These are phyloP conservation scores for Podocnemis expansa DNA, from an alignment of 2,113 vertebrate genomes.

Conservation along the genomic window DNA sequence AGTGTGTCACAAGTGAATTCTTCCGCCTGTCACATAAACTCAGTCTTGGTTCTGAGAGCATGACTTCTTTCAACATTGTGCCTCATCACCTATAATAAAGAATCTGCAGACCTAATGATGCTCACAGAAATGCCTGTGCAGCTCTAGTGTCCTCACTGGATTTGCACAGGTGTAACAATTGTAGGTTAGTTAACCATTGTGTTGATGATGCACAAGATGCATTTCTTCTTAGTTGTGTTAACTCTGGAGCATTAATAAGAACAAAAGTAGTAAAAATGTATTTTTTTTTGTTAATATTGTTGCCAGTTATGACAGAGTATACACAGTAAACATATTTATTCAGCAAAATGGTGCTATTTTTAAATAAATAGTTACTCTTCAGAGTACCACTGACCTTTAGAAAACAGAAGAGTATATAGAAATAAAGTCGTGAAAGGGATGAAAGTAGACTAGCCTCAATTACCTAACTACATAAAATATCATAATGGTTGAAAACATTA, in stretches of 20 bases:
- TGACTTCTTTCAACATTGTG: neutral
- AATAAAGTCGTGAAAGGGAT: neutral
- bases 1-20: neutral
- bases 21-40: neutral
- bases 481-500: neutral
- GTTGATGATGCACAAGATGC: neutral
- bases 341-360: neutral
- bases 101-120: neutral
- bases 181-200: neutral
- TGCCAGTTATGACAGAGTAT: neutral
- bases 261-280: neutral
- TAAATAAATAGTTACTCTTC: neutral
- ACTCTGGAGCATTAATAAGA: rapidly evolving
- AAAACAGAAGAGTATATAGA: rapidly evolving
- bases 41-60: neutral
- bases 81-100: neutral
- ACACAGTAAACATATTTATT: neutral
- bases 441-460: neutral
- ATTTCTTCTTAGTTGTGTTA: neutral
- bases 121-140: rapidly evolving
- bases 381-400: neutral
- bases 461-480: neutral
- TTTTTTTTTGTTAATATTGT: neutral
- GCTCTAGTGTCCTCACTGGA: rapidly evolving
- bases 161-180: neutral